A percentile compares a stretch with the other conserved stretches of the same genome.
These are phyloP conservation scores for Lampris megalopsis DNA, from an alignment of 2,113 vertebrate genomes.

Conservation along the genomic window DNA sequence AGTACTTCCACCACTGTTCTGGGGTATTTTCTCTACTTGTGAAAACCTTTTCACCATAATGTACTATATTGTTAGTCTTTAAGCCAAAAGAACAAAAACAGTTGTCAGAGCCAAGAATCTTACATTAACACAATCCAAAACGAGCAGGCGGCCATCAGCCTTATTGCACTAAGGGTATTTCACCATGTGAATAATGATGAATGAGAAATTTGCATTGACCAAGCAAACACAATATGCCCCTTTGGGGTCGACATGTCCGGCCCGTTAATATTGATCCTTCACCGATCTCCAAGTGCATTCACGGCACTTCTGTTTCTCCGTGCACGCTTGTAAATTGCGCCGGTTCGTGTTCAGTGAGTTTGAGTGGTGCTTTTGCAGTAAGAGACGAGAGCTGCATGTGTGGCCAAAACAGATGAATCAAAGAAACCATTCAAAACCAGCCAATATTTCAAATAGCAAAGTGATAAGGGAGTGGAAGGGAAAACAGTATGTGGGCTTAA, in stretches of 20 bases:
- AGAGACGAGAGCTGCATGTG: constrained; percentile 4
- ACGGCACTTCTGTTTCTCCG: constrained; percentile 6
- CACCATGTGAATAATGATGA: constrained; percentile 49
- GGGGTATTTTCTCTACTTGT: no score
- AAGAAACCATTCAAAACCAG: no score
- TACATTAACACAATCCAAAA: not conserved
- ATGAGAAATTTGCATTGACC: constrained; percentile 27
- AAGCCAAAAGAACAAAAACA: not conserved
- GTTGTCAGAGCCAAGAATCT: not conserved
- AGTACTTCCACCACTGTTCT: no score
- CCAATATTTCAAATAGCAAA: no score
- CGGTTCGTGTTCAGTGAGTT: not conserved
- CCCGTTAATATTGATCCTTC: constrained; percentile 54
- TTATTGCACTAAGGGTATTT: constrained; percentile 55
- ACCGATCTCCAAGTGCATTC: constrained; percentile 51
- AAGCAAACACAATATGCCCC: constrained; percentile 22
- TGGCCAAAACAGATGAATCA: not conserved
- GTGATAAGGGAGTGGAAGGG: no score
- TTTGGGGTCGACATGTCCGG: not conserved
- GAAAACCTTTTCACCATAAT: not conserved
- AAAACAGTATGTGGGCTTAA: not conserved
- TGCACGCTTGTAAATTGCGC: constrained; percentile 8
- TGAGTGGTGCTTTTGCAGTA: not conserved
- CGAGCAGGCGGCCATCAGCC: constrained; percentile 63
- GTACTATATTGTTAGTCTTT: not conserved